Conservation (phyloP, 37 sponge, comb jelly and placozoan genomes). For the Bolinopsis microptera region DNA sequence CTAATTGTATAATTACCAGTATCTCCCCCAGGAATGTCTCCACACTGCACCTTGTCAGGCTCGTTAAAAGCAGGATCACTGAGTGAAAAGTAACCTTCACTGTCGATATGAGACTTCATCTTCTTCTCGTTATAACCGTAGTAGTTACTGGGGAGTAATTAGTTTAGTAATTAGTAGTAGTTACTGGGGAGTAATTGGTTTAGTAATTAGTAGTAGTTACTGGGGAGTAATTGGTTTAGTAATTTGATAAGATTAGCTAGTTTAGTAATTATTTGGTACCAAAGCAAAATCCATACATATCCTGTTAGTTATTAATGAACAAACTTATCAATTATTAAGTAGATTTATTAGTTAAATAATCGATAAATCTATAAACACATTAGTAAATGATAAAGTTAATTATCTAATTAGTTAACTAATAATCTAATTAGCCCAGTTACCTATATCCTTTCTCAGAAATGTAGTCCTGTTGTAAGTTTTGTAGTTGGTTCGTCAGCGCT, state of each 20-base stretch:
- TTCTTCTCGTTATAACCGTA: background rate
- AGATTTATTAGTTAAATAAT: too few relatives aligned
- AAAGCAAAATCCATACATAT: too few relatives aligned
- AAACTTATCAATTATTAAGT: too few relatives aligned
- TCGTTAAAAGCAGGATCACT: slow-evolving; percentile 57
- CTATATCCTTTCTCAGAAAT: background rate
- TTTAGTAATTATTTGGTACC: background rate
- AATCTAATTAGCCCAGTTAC: too few relatives aligned
- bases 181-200: background rate
- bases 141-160: background rate
- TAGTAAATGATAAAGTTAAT: too few relatives aligned
- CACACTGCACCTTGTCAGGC: background rate
- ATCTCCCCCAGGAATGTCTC: background rate
- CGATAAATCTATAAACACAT: too few relatives aligned
- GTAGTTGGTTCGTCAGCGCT: slow-evolving; percentile 36
- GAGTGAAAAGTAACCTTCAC: slow-evolving; percentile 59
- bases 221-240: background rate
- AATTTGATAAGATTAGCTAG: background rate
- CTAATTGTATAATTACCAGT: background rate
- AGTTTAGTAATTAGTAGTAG: background rate
- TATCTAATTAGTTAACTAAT: too few relatives aligned
- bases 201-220: slow-evolving; percentile 7
- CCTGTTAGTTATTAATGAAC: too few relatives aligned
- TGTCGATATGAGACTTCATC: background rate
- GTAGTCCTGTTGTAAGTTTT: slow-evolving; percentile 3